Conservation (phyloP, 37 sponge, comb jelly and placozoan genomes). For the Agelas oroides region DNA sequence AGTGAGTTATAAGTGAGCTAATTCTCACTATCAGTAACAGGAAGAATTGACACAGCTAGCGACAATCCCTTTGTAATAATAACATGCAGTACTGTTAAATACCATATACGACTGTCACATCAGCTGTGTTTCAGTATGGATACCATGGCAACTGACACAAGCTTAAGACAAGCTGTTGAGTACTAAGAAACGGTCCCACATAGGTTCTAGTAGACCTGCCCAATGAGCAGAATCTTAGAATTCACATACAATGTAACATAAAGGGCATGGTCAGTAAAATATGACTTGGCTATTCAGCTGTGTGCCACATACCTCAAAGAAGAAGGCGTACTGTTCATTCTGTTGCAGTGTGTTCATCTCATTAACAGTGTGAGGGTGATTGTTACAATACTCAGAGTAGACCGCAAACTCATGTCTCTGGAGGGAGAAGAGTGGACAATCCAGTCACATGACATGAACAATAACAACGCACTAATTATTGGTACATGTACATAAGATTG, state of each 20-base stretch:
- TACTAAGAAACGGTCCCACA: too few relatives aligned
- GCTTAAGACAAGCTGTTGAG: too few relatives aligned
- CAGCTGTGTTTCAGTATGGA: too few relatives aligned
- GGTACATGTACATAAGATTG: too few relatives aligned
- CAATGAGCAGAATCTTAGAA: not conserved
- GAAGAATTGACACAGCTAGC: too few relatives aligned
- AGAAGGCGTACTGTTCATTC: slow-evolving; percentile 71
- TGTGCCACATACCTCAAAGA: slow-evolving; percentile 98
- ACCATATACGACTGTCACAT: too few relatives aligned
- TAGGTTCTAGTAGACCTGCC: too few relatives aligned
- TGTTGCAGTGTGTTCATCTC: slow-evolving; percentile 74
- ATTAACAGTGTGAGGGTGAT: slow-evolving; percentile 90
- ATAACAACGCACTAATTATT: not conserved
- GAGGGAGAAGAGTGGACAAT: not conserved
- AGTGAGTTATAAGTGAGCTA: not conserved
- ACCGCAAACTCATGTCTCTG: slow-evolving; percentile 67
- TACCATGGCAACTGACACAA: too few relatives aligned
- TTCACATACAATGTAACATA: not conserved
- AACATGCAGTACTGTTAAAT: too few relatives aligned
- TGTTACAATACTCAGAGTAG: slow-evolving; percentile 92
- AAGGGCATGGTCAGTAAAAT: not conserved
- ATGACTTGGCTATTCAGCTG: too few relatives aligned
- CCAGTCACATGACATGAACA: not conserved
- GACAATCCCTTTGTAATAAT: too few relatives aligned
- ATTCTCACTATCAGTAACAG: too few relatives aligned